Conservation (phyloP, 2,888 invertebrate species). For the Andricus curvator region DNA sequence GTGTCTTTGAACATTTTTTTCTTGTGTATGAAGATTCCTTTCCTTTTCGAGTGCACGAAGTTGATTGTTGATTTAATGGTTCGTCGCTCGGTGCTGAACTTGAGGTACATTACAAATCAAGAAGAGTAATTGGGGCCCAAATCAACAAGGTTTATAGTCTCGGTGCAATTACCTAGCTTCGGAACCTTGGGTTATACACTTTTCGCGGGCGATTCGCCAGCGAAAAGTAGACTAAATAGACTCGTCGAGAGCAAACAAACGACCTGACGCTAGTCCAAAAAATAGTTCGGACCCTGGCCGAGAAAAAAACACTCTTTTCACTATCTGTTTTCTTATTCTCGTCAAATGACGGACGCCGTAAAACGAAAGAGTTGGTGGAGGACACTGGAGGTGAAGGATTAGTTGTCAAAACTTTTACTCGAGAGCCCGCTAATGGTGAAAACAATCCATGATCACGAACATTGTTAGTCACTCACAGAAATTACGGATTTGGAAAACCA, state of each 20-base stretch:
- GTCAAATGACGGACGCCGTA: conserved; percentile 3
- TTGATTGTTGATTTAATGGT: conserved; percentile 81
- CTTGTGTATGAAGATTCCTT: conserved; percentile 93
- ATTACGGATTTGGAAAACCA: conserved; percentile 53
- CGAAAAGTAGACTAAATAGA: conserved; percentile 42
- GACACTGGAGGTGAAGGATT: conserved; percentile 24
- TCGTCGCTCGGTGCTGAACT: conserved; percentile 71
- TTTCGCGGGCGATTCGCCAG: conserved; percentile 44
- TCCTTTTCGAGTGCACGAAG: conserved; percentile 89
- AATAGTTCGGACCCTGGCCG: neutral
- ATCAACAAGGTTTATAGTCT: conserved; percentile 47
- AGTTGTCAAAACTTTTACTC: conserved; percentile 43
- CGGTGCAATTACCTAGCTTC: conserved; percentile 49
- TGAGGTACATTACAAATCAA: conserved; percentile 76
- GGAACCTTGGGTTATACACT: conserved; percentile 43
- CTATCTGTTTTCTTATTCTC: neutral
- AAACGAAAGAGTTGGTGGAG: conserved; percentile 29
- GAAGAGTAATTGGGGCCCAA: conserved; percentile 56
- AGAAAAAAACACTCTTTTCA: conserved; percentile 24
- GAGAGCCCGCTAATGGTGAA: conserved; percentile 69
- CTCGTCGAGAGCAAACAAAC: conserved; percentile 44
- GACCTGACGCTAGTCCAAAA: conserved; percentile 15
- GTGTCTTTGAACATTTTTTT: conserved; percentile 93
- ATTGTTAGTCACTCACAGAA: conserved; percentile 64
- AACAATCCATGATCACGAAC: conserved; percentile 75